phyloP scores from a whole-genome alignment of 1,140 invertebrate species.

The Araneus ventricosus region DNA sequence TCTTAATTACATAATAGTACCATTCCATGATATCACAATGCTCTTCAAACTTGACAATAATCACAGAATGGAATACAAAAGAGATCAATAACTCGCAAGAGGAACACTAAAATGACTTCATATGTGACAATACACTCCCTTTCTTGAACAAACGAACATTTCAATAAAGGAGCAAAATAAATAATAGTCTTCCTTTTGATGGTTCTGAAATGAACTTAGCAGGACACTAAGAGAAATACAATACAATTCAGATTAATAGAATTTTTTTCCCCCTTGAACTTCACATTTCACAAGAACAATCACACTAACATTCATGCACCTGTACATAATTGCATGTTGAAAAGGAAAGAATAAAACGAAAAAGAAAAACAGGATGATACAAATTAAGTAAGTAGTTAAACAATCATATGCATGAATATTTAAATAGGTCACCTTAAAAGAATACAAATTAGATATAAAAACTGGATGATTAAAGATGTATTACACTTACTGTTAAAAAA shows the following conservation, averaged over 20 bases:
- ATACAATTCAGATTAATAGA: neutral
- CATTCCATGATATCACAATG: constrained; percentile 43
- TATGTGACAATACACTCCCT: neutral
- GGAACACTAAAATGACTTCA: constrained; percentile 42
- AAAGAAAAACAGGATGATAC: neutral
- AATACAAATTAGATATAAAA: no score
- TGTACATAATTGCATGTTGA: neutral
- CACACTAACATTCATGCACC: neutral
- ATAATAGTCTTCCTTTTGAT: neutral
- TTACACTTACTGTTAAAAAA: neutral
- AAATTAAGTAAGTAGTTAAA: neutral
- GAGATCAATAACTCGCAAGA: constrained; percentile 42
- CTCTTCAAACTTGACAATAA: neutral
- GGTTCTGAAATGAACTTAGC: neutral
- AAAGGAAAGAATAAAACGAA: no score
- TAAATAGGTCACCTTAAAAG: neutral
- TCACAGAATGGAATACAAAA: constrained; percentile 1
- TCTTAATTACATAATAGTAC: constrained; percentile 3
- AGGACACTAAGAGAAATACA: neutral
- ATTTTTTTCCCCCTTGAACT: neutral
- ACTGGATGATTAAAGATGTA: neutral
- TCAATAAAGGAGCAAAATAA: neutral
- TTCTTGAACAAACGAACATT: neutral
- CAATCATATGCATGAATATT: neutral
- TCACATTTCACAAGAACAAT: neutral